Base-by-base conservation (phyloP, 2,888 invertebrate species). In the Phortica magna region DNA sequence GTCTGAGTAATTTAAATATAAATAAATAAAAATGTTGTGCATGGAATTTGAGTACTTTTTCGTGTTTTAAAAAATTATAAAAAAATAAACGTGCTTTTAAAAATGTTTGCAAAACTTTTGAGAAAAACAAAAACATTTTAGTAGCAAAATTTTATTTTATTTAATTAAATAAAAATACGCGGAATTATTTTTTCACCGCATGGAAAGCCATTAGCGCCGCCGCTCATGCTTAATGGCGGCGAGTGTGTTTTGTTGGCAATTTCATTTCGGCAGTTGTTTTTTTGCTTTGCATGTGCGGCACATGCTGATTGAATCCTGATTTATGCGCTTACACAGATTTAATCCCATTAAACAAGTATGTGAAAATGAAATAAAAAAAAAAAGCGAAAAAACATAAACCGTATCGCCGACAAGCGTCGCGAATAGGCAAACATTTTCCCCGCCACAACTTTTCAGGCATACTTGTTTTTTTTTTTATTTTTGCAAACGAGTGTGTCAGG, bases 251-350 rank as follows among this genome's bases (percentile, higher is more conserved):
- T 12, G 19, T 71, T 73, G 42, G 9, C 17, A 59, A 17, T 73
- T 22, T 43, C n/a, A 22, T 48, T 7, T 19, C 7, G n/a, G 48
- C 31, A 9, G 41, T 65, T 41, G 55, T 76, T 68, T 72, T 73
- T 19, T 61, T 22, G 2, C 19, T 61, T 71, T 71, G 42, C 53
- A 42, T 55, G n/a, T 41, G 48, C 53, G 53, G 77, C 82, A 81
- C 81, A 81, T 80, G 83, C 71, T 79, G 77, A 73, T 82, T 82
- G 80, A 83, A 84, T 83, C 82, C 80, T 84, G 82, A 84, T 83
- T 85, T 84, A 83, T 84, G 84, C 82, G 83, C 82, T 83, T 81
- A 80, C 82, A 83, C 82, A 82, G 82, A 82, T 82, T 83, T 80
- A 82, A 82, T 82, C 78, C 80, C 77, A 84, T 83, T 81, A 80